A percentile compares a stretch with the other conserved stretches of the same genome.
These are phyloP conservation scores for Semnopithecus entellus DNA, from an alignment of 2,113 vertebrate species.

Conservation along the genomic window DNA sequence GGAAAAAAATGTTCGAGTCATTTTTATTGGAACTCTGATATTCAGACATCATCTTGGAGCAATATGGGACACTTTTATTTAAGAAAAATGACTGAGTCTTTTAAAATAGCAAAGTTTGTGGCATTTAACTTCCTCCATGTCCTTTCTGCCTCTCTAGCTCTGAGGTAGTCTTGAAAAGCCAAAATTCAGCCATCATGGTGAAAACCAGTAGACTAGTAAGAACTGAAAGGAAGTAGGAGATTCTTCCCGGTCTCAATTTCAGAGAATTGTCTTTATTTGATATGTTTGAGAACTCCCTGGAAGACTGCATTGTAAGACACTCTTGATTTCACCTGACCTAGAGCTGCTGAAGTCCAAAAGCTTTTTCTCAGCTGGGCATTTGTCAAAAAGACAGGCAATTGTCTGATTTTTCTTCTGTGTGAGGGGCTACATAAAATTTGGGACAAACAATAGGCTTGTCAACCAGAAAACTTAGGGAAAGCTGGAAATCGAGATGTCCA, in stretches of 20 bases:
- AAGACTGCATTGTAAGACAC: neutral
- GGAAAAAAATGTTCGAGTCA: neutral
- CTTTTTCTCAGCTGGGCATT: neutral
- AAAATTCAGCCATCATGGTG: neutral
- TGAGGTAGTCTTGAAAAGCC: neutral
- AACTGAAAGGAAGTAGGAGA: neutral
- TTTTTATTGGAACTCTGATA: neutral
- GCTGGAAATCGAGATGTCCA: neutral
- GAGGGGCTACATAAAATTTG: neutral
- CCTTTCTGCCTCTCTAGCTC: neutral
- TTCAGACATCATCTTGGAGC: neutral
- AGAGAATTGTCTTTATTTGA: neutral
- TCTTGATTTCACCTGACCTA: neutral
- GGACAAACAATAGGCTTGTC: neutral
- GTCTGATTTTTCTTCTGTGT: neutral
- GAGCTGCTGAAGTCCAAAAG: neutral
- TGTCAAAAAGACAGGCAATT: neutral
- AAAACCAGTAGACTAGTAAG: neutral
- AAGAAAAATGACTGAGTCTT: neutral
- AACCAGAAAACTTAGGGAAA: neutral
- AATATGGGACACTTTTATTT: neutral
- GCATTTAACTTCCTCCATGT: neutral
- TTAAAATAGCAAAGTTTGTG: neutral
- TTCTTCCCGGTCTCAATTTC: neutral
- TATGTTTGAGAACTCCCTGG: neutral